Evolutionary conservation across 2,113 vertebrate species (phyloP), one percentile per base, ranked within the genome.

Genomic region (Addax nasomaculatus): DNA sequence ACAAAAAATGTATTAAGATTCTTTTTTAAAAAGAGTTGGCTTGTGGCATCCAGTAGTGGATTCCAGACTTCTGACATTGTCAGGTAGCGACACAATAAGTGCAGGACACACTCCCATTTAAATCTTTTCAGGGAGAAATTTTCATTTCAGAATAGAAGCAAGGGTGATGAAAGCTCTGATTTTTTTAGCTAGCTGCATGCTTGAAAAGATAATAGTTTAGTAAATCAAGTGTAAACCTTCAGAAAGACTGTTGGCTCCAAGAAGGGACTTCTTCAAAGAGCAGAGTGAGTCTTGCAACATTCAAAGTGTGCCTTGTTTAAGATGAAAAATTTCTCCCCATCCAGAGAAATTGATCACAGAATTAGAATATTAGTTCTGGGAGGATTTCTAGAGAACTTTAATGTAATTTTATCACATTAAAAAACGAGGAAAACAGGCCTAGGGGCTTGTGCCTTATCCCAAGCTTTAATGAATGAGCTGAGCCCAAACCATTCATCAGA

Each of bases 161-260:
- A 95, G 95, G 87, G 95, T 62, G 89, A 90, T 96, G 81, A 97
- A 95, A 96, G 25, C 92, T 93, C 55, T 97, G 67, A 39, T 88
- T 96, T 81, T 98, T 94, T 96, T 81, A 85, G 49, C 79, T 93
- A 97, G 87, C 88, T 90, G 92, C 86, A 89, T 60, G 85, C 64
- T 97, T 97, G 57, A 96, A 91, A 97, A 98, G 98, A 96, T 67
- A 83, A 17, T 93, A 92, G 89, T 10, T 98, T 30, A 97, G 27
- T 53, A 89, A 91, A 98, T 96, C 45, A 93, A 85, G 96, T 95
- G 67, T 90, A 89, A 55, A 96, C 58, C 73, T 96, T 79, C 3
- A 79, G 92, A 85, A 87, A 80, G 90, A 91, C 64, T n/a, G 58
- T 49, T 79, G 89, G 51, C 60, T 81, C 11, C 47, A 7, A 33